Conservation (phyloP, 2,888 invertebrate genomes). For the Tenthredo notha region DNA sequence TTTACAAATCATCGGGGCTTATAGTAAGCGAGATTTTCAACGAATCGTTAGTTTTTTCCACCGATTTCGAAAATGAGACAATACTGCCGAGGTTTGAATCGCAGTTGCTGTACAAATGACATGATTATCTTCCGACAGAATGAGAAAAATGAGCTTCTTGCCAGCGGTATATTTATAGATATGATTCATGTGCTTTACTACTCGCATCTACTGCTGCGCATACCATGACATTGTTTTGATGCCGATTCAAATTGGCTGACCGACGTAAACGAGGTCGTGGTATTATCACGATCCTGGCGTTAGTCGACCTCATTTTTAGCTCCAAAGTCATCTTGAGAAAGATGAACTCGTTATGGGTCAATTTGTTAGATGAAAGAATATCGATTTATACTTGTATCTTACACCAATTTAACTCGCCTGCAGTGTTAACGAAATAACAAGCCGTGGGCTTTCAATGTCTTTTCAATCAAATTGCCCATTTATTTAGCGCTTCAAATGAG, state of each 20-base stretch:
- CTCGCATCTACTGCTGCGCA: neutral
- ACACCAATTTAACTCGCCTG: neutral
- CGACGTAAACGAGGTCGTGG: conserved; percentile 1
- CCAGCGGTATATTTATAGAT: conserved; percentile 17
- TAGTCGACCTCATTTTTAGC: neutral
- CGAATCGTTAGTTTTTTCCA: neutral
- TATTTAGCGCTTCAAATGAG: neutral
- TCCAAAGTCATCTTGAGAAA: neutral
- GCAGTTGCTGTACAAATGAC: conserved; percentile 1
- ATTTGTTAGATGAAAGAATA: neutral
- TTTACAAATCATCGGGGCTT: neutral
- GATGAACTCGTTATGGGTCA: neutral
- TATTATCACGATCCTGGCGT: neutral
- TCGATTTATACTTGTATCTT: neutral
- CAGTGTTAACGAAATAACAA: neutral
- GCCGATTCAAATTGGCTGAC: conserved; percentile 12
- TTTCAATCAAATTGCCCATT: neutral
- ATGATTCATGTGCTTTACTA: conserved; percentile 28
- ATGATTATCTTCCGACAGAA: neutral
- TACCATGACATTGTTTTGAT: conserved; percentile 27
- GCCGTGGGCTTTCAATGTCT: neutral
- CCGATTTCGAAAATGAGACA: neutral
- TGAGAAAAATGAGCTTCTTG: neutral
- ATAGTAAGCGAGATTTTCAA: neutral
- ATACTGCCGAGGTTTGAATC: neutral